Conservation (phyloP, 2,113 vertebrate species). For the Crypturellus undulatus region DNA sequence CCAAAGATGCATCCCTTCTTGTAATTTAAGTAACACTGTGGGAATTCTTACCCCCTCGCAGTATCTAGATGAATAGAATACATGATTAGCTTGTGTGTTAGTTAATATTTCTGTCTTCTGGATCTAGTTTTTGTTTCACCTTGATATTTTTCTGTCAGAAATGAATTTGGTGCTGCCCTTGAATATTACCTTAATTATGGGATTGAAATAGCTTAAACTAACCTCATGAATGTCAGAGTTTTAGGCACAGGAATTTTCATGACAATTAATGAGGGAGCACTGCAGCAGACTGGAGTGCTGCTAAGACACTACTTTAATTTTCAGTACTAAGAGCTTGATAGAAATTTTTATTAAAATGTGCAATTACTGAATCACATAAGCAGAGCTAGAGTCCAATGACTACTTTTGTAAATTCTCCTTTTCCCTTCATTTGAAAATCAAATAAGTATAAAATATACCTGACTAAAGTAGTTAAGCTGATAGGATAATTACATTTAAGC, state of each 20-base stretch:
- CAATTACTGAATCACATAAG: not conserved
- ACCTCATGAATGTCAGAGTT: not conserved
- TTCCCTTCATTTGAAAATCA: not conserved
- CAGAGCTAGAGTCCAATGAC: not conserved
- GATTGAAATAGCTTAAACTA: not conserved
- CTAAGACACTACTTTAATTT: not conserved
- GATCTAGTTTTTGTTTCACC: not conserved
- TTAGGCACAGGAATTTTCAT: not conserved
- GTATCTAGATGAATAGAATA: not conserved
- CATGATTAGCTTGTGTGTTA: not conserved
- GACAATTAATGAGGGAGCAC: not conserved
- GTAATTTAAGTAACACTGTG: not conserved
- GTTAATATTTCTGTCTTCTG: slow-evolving; percentile 5
- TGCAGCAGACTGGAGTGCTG: not conserved
- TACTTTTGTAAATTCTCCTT: not conserved
- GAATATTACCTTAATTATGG: slow-evolving; percentile 7
- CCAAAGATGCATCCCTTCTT: not conserved
- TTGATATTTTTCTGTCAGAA: slow-evolving; percentile 9
- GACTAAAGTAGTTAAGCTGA: not conserved
- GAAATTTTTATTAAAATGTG: not conserved
- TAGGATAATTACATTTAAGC: not conserved
- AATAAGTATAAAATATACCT: not conserved
- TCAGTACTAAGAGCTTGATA: not conserved
- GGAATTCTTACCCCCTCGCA: not conserved
- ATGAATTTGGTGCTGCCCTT: not conserved